Evolutionary conservation across 1,140 invertebrate species (phyloP).

Genomic region (Heliconius melpomene): DNA sequence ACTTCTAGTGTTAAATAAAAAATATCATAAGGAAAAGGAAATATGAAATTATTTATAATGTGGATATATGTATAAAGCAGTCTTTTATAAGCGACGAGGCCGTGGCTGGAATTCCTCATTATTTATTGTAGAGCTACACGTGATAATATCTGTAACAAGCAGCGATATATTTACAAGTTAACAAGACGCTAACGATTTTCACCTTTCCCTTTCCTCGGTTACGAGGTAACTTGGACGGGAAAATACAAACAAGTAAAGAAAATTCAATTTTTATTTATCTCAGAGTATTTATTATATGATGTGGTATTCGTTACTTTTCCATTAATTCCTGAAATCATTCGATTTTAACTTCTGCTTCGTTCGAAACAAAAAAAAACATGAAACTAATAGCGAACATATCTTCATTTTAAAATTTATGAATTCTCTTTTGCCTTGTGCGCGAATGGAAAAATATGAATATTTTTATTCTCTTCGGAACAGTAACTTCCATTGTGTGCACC

Average conservation of each 20-base stretch:
- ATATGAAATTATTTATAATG: too few species aligned
- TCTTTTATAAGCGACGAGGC: too few species aligned
- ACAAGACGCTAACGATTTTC: conserved; percentile 58
- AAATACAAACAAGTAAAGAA: background rate
- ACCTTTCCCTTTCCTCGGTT: conserved; percentile 31
- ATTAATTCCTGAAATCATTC: background rate
- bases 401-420: conserved; percentile 30
- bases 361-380: conserved; percentile 5
- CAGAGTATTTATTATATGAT: background rate
- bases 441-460: conserved; percentile 46
- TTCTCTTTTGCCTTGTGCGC: conserved; percentile 35
- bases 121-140: background rate
- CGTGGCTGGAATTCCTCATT: background rate
- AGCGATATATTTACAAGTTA: conserved; percentile 63
- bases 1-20: too few species aligned
- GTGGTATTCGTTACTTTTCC: background rate
- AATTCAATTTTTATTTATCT: background rate
- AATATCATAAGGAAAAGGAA: too few species aligned
- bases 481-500: conserved; percentile 47
- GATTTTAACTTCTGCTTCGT: background rate
- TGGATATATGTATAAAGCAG: too few species aligned
- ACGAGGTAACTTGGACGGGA: background rate
- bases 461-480: conserved; percentile 37
- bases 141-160: conserved; percentile 55
- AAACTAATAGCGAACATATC: conserved; percentile 22